phyloP scores from a whole-genome alignment of 2,888 invertebrate species.

The Campoletis raptor region DNA sequence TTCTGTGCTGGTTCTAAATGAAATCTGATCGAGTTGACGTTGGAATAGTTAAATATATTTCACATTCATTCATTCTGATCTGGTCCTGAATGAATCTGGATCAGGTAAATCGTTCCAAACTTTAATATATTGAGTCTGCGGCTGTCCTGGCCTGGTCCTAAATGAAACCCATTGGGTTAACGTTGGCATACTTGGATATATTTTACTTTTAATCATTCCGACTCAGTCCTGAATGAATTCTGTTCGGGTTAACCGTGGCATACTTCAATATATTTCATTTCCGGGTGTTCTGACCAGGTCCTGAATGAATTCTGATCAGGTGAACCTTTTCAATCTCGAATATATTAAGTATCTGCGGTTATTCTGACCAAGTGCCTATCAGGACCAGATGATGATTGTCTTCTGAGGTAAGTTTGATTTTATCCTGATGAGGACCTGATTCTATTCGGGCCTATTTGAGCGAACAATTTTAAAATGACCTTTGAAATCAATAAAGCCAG shows the following conservation, averaged over 20 bases:
- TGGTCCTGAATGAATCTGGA: neutral
- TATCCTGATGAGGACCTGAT: no score
- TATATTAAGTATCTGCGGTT: no score
- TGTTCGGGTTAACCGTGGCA: neutral
- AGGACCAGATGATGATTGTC: no score
- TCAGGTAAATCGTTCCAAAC: neutral
- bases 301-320: no score
- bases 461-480: neutral
- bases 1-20: no score
- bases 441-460: no score
- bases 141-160: neutral
- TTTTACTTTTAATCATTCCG: neutral
- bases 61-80: neutral
- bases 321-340: no score
- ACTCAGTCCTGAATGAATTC: neutral
- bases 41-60: no score
- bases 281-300: neutral
- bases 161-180: neutral
- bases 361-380: no score
- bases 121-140: neutral
- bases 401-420: no score
- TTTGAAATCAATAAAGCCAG: neutral
- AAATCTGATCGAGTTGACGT: no score
- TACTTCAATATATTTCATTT: neutral
- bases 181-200: neutral